Percentiles rank a stretch among this genome's conserved stretches.
phyloP scores from a whole-genome alignment of 1,140 invertebrate genomes.

The Octopus bimaculoides region DNA sequence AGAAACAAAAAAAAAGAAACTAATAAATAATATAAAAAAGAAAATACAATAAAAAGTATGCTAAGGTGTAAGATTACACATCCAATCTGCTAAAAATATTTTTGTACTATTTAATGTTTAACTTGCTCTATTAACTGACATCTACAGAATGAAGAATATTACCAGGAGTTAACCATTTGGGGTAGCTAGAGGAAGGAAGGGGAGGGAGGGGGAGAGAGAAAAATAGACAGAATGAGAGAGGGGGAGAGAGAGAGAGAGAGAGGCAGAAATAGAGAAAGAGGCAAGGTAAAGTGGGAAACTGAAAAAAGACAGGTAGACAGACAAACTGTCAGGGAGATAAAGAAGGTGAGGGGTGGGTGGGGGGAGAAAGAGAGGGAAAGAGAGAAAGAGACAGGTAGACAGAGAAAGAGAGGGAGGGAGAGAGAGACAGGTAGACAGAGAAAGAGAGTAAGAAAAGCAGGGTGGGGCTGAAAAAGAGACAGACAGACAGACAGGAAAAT shows the following conservation, averaged over 20 bases:
- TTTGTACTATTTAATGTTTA: no score
- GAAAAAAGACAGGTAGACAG: neutral
- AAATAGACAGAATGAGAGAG: constrained; percentile 17
- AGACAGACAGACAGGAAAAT: neutral
- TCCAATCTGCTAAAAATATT: no score
- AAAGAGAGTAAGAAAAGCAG: constrained; percentile 1
- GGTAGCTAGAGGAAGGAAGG: neutral
- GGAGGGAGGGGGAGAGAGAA: neutral
- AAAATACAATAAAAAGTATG: no score
- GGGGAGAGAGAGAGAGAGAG: constrained; percentile 4
- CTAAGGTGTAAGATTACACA: no score
- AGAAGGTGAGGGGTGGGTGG: no score
- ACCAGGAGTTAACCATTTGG: no score
- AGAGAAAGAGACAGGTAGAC: neutral
- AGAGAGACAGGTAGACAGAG: constrained; percentile 5
- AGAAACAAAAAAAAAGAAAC: no score
- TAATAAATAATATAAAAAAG: no score
- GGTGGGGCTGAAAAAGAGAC: neutral
- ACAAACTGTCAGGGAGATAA: neutral
- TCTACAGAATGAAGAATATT: no score
- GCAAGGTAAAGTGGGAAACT: neutral
- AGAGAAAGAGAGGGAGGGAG: neutral
- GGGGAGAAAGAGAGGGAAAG: neutral
- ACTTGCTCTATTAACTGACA: no score
- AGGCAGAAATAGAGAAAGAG: neutral